These are phyloP conservation scores for Leucopsar rothschildi DNA, from an alignment of 2,113 vertebrate species.

Conservation along the genomic window DNA sequence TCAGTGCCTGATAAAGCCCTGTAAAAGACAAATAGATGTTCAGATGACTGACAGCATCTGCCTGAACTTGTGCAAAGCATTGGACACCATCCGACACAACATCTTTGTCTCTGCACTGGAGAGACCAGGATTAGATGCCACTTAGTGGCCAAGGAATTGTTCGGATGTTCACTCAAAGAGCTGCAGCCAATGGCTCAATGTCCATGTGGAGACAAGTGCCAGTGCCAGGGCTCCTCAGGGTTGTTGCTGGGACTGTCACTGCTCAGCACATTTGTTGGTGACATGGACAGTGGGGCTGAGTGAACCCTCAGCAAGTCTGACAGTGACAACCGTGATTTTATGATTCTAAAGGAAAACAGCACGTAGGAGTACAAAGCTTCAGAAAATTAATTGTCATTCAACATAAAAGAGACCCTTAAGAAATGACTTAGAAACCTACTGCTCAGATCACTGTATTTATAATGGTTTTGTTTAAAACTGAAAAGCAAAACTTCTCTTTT, in stretches of 20 bases:
- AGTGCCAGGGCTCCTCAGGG: not conserved
- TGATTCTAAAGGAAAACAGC: not conserved
- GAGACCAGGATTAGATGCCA: not conserved
- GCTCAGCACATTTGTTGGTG: not conserved
- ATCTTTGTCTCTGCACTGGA: not conserved
- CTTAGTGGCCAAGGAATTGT: not conserved
- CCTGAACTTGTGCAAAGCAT: not conserved
- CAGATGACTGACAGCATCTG: not conserved
- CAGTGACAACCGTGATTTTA: not conserved
- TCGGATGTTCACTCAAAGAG: not conserved
- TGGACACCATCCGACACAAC: not conserved
- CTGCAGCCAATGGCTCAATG: not conserved
- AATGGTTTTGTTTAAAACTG: not conserved
- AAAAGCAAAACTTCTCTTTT: not conserved
- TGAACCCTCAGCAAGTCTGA: not conserved
- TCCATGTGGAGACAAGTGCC: not conserved
- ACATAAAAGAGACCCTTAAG: not conserved
- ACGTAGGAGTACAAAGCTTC: not conserved
- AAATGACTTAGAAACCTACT: not conserved
- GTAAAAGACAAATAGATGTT: not conserved
- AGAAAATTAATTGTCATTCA: not conserved
- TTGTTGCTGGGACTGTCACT: fast-evolving
- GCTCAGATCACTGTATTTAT: not conserved
- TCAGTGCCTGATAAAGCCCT: not conserved
- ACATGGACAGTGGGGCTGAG: not conserved